Evolutionary conservation across 2,888 invertebrate genomes (phyloP), one percentile per base, ranked within the genome.

Genomic region (Ellobium chinense): DNA sequence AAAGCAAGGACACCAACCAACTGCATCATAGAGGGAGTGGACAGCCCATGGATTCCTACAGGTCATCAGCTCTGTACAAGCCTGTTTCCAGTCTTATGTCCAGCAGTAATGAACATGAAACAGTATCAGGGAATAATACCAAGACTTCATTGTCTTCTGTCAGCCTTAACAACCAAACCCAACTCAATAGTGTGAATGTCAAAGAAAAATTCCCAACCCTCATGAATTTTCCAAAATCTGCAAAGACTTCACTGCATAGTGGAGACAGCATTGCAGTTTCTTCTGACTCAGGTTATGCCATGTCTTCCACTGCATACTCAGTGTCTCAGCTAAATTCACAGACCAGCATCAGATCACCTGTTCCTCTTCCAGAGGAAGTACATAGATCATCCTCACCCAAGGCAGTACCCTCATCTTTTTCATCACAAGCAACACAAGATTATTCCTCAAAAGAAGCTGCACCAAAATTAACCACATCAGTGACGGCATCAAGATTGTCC

Each of bases 161-260:
- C n/a, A 60, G n/a, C 9, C 60, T n/a, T 27, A 7, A 60, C 7
- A 7, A 29, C 54, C 74, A 74, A 1, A 74, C 39, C 18, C 46
- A 62, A 14, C 54, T 77, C 1, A 68, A 54, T 29, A 78, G 69
- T 62, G 24, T 3, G 1, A 78, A 60, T 70, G 34, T 78, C 12
- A 69, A 12, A 62, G 46, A 78, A 24, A 78, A 63, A 62, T 78
- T 62, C 46, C 78, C 78, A 7, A 60, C 31, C n/a, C 46, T 78
- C 24, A 31, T 78, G 62, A 54, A 54, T 21, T 21, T 56, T 37
- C 21, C 31, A 1, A 27, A 21, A 46, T 12, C 66, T 37, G 66
- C 58, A 21, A 77, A 54, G 18, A 24, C 24, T 27, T 54, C 65
- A 39, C 46, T 46, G 18, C 7, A 7, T 12, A 18, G 18, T 12